Conservation (phyloP, 2,113 vertebrate genomes). For the Aphelocoma coerulescens region DNA sequence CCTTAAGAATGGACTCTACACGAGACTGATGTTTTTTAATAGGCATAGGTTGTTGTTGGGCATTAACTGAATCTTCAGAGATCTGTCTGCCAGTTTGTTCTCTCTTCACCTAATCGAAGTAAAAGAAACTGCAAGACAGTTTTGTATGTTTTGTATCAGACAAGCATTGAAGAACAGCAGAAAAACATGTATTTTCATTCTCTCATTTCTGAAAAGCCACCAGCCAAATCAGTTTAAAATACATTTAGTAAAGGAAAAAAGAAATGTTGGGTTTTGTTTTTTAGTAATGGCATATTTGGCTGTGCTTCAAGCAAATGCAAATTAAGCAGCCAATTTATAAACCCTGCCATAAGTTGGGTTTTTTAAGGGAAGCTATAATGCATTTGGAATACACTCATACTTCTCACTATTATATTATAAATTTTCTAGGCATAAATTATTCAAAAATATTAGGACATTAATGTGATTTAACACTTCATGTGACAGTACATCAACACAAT, state of each 20-base stretch:
- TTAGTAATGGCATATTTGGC: background rate
- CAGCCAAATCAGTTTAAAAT: background rate
- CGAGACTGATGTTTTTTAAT: background rate
- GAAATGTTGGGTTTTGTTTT: background rate
- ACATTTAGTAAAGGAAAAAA: background rate
- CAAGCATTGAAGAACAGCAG: background rate
- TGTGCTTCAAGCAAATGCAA: background rate
- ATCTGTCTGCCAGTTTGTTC: background rate
- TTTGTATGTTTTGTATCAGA: background rate
- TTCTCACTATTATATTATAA: background rate
- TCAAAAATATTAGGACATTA: background rate
- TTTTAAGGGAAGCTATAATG: background rate
- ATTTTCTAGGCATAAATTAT: background rate
- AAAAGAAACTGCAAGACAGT: background rate
- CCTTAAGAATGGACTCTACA: background rate
- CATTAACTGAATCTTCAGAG: background rate
- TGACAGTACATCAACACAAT: background rate
- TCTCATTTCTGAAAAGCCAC: background rate
- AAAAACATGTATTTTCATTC: background rate
- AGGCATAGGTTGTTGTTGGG: background rate
- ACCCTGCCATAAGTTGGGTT: fast-evolving
- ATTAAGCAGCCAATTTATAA: background rate
- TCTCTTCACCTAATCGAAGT: background rate
- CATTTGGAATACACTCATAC: background rate
- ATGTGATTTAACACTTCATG: background rate